Evolutionary conservation across 1,140 invertebrate genomes (phyloP).

Genomic region (Drosophila sturtevanti): DNA sequence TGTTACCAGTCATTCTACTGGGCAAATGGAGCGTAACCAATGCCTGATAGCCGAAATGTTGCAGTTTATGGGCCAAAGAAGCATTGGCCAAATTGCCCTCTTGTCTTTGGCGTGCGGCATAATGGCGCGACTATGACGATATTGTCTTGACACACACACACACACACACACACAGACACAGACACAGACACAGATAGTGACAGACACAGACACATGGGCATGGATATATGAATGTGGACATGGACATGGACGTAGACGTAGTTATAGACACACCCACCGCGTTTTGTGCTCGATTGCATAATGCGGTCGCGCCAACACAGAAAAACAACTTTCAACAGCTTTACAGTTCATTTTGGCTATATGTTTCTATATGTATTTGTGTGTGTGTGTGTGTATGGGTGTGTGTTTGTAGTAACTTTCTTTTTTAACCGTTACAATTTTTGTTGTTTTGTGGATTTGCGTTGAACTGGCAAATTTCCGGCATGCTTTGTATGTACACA

Average conservation of each 20-base stretch:
- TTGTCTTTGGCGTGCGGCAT: constrained; percentile 59
- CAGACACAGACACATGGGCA: neutral
- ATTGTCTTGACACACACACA: constrained; percentile 49
- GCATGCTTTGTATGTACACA: constrained; percentile 51
- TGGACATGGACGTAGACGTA: neutral
- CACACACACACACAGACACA: neutral
- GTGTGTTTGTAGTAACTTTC: constrained; percentile 43
- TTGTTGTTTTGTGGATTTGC: constrained; percentile 45
- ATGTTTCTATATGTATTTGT: neutral
- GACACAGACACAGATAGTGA: neutral
- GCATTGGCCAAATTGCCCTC: constrained; percentile 65
- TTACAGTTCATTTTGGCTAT: constrained; percentile 62
- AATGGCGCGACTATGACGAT: constrained; percentile 57
- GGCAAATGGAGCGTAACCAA: constrained; percentile 75
- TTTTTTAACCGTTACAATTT: constrained; percentile 25
- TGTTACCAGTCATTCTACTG: constrained; percentile 40
- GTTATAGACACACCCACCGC: constrained; percentile 5
- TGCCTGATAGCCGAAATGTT: constrained; percentile 74
- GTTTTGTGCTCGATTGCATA: constrained; percentile 59
- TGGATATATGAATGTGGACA: neutral
- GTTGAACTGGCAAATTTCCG: constrained; percentile 66
- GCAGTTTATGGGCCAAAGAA: constrained; percentile 61
- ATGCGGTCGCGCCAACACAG: constrained; percentile 53
- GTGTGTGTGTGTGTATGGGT: neutral
- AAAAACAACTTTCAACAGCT: constrained; percentile 60